Evolutionary conservation across 2,797 vertebrate species (phyloP).

Genomic region (Argyrosomus regius): DNA sequence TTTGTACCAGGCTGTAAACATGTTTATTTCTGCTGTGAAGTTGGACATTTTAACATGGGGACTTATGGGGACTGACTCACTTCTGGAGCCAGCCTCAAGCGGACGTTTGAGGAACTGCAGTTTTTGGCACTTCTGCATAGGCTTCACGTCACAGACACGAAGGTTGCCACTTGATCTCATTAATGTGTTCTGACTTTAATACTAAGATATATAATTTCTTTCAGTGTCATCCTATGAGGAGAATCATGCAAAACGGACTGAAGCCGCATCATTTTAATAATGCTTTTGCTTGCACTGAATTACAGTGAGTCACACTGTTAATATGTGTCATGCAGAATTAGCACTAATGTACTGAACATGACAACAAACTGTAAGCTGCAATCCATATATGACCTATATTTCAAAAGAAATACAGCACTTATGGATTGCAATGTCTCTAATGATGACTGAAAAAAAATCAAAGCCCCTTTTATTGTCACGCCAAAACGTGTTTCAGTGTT

Average conservation of each 20-base stretch:
- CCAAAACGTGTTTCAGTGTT: constrained; percentile 4
- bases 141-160: too few relatives aligned
- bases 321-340: constrained; percentile 32
- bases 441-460: not conserved
- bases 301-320: constrained; percentile 30
- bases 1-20: too few relatives aligned
- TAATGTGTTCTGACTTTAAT: not conserved
- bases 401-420: constrained; percentile 18
- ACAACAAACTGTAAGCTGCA: constrained; percentile 38
- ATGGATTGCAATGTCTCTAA: constrained; percentile 14
- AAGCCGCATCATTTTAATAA: not conserved
- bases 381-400: constrained; percentile 60
- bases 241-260: not conserved
- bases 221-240: not conserved
- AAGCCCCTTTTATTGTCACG: not conserved
- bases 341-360: constrained; percentile 36
- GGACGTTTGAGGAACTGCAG: too few relatives aligned
- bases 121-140: too few relatives aligned
- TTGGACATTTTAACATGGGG: too few relatives aligned
- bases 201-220: not conserved
- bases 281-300: constrained; percentile 20
- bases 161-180: not conserved
- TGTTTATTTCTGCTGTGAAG: too few relatives aligned
- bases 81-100: too few relatives aligned
- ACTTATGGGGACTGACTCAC: too few relatives aligned